Base-by-base conservation (phyloP, 2,888 invertebrate genomes). In the Thera obeliscata region DNA sequence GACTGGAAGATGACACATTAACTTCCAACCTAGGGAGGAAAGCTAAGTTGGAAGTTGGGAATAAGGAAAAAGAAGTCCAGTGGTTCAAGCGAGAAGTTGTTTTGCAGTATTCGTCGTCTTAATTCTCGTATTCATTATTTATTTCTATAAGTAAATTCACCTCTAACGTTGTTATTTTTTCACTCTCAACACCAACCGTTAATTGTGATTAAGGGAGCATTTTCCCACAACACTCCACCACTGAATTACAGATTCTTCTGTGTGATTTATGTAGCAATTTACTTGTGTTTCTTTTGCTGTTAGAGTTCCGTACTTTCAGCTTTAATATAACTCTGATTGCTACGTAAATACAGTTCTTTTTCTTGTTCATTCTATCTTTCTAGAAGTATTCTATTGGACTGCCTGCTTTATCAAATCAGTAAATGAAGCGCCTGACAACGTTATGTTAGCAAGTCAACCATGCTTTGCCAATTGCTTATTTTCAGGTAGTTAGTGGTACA, bases 191-290 rank as follows among this genome's bases (percentile, higher is more conserved):
- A 76, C 69, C 55, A 64, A 59, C 72, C 72, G 76, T 82, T 87
- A 89, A 89, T 89, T 87, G 88, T 88, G 88, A 89, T 84, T 82
- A 87, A 88, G 85, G 80, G 81, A 79, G 70, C 74, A 75, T 76
- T 76, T 76, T 75, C 38, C 52, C 43, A 61, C 67, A 67, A 63
- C 66, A 74, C 75, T 56, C 68, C 67, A 70, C 74, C 75, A 69
- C 80, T 81, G 85, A 86, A 87, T 87, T 87, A 88, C 86, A 84
- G 86, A 86, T 86, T 87, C 84, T 85, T 86, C 82, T 74, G 76
- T 74, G 83, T 87, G 80, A 88, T 88, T 88, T 88, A 88, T 87
- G 84, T 83, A 80, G 83, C 86, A 87, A 88, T 88, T 88, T 85
- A 84, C 83, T 67, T 79, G 76, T 77, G 77, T 84, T 83, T 79